Evolutionary conservation across 2,797 vertebrate genomes (phyloP), one percentile per base, ranked within the genome.

Genomic region (Etheostoma nigrum): DNA sequence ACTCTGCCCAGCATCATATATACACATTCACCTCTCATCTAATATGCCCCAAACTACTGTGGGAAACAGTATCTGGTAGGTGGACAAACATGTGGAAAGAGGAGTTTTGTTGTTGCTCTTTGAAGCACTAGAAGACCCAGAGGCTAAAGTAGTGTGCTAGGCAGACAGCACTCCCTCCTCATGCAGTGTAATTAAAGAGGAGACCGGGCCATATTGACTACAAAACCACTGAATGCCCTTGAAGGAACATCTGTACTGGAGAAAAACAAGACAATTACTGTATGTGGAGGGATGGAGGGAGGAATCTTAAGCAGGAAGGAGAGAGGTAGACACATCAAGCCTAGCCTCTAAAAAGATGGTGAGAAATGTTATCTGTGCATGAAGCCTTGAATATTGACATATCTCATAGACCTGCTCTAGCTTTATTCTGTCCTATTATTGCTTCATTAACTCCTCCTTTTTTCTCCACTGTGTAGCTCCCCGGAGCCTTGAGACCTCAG

Each of bases 121-220:
- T 61, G 68, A 72, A 83, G 79, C 72, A 78, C 81, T 64, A 67
- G 51, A 88, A 80, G 76, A 78, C 88, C 89, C 85, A 87, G 86
- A 88, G 85, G 89, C 84, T 83, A 88, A 75, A 88, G 85, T 60
- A 67, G 65, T 85, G 81, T 67, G 85, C 89, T 72, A 67, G 70
- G 88, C 84, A 91, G 90, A 93, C 90, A 91, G 91, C 83, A 81
- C 90, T 90, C 92, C 87, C 89, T 79, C 78, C 81, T 88, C 81
- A 81, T 89, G 93, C 91, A 83, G 91, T 90, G 92, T 96, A 95
- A 96, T 95, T 94, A 95, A 94, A 95, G 93, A 93, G 92, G 88
- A 93, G 88, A 92, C 86, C 71, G 64, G 90, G 92, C 93, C 78
- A 89, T 93, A 94, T 93, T 94, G 94, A 95, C 93, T 91, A 92